A percentile compares a stretch with the other conserved stretches of the same genome.
Conservation (phyloP, 2,113 vertebrate species). For the Empidonax alnorum region DNA sequence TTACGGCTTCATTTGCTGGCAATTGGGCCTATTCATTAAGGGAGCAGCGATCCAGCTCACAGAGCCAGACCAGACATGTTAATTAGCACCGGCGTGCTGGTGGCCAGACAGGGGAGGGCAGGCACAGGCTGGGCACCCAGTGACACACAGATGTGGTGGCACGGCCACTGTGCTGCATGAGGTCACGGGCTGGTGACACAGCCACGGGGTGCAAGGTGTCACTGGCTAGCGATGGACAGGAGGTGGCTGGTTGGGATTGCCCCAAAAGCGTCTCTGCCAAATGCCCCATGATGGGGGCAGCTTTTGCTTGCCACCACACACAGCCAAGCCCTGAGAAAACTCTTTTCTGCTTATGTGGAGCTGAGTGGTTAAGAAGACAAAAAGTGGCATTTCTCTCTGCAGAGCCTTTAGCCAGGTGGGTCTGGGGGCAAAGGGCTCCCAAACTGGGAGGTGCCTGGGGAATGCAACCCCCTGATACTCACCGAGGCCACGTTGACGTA, state of each 20-base stretch:
- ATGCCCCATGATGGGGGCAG: neutral
- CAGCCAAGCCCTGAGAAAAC: rapidly evolving
- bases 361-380: neutral
- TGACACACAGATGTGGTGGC: rapidly evolving
- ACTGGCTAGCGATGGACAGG: neutral
- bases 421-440: neutral
- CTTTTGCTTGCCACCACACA: rapidly evolving
- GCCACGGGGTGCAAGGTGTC: neutral
- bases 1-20: neutral
- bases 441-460: neutral
- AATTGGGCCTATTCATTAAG: neutral
- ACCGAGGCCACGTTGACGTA: slow-evolving; percentile 91
- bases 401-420: neutral
- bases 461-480: neutral
- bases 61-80: slow-evolving; percentile 39
- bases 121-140: neutral
- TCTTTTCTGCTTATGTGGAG: neutral
- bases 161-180: rapidly evolving
- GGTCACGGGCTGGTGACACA: neutral
- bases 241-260: neutral
- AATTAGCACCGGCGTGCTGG: neutral
- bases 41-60: slow-evolving; percentile 10
- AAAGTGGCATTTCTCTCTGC: neutral
- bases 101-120: neutral
- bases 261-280: neutral